Evolutionary conservation across 2,888 invertebrate species (phyloP), one percentile per base, ranked within the genome.

Genomic region (Drosophila melanocephala): DNA sequence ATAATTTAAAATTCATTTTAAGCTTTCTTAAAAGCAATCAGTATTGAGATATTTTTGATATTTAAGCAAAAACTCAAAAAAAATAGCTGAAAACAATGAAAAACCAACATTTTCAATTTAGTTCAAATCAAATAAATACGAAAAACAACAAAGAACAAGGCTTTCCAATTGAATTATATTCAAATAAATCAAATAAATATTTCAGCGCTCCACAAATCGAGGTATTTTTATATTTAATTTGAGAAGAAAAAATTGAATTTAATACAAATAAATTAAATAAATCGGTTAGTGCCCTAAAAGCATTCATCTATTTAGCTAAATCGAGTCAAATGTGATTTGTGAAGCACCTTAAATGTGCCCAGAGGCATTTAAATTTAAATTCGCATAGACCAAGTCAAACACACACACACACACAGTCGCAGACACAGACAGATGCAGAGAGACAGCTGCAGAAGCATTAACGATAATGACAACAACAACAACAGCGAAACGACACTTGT

Each of bases 401-500:
- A 59, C 50, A 60, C 44, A 35, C 63, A 33, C 19, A 42, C 70
- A 30, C 14, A 72, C 30, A 42, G 60, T 66, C 26, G 28, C n/a
- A 53, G 22, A 68, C 42, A 47, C 50, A 56, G 33, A 44, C 33
- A 55, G 39, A 55, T 62, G 53, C 37, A 30, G 50, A 50, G 16
- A 72, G 35, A 70, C 61, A 64, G 32, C 65, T 55, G 61, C 56
- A 67, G 57, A 79, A 73, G 72, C 80, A 80, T 76, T 78, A 84
- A 72, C 72, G 69, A 71, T 87, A 82, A 83, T 76, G 75, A 82
- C 83, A 84, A 69, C 39, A 78, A 69, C 64, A 82, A 63, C 65
- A 75, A 83, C 57, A 72, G 59, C 62, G 50, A 56, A 66, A 75
- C 89, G 75, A 77, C 84, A 87, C 83, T 90, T 81, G 81, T 81